Percentiles rank a stretch among this genome's conserved stretches.
Conservation (phyloP, 2,888 invertebrate genomes). For the Ectobius pallidus region DNA sequence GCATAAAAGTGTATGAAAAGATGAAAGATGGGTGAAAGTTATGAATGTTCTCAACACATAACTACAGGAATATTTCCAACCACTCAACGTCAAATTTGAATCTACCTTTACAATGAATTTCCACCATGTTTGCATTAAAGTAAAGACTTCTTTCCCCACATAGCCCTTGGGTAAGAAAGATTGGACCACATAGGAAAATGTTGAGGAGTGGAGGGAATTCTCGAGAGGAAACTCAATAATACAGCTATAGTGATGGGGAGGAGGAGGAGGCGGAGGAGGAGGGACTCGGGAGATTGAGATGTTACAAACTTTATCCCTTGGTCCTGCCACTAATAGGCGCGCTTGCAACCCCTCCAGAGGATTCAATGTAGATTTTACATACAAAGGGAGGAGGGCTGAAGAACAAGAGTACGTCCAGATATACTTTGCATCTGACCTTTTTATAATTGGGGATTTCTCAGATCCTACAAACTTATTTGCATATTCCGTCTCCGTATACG, state of each 20-base stretch:
- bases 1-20: too few relatives aligned
- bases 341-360: not conserved
- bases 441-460: not conserved
- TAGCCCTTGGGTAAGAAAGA: not conserved
- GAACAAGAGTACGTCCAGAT: too few relatives aligned
- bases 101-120: too few relatives aligned
- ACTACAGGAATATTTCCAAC: too few relatives aligned
- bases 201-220: not conserved
- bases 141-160: too few relatives aligned
- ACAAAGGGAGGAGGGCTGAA: not conserved
- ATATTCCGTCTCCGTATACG: too few relatives aligned
- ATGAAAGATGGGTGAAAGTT: too few relatives aligned
- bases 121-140: too few relatives aligned
- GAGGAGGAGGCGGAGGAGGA: not conserved
- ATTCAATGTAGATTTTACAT: not conserved
- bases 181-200: not conserved
- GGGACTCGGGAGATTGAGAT: not conserved
- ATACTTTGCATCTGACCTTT: not conserved
- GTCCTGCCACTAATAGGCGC: not conserved
- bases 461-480: too few relatives aligned
- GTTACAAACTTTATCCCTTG: not conserved
- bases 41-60: too few relatives aligned
- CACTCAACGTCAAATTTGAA: too few relatives aligned
- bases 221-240: slow-evolving; percentile 4
- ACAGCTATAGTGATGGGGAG: not conserved